Evolutionary conservation across 1,140 invertebrate genomes (phyloP), one percentile per base, ranked within the genome.

Genomic region (Mizuhopecten yessoensis): DNA sequence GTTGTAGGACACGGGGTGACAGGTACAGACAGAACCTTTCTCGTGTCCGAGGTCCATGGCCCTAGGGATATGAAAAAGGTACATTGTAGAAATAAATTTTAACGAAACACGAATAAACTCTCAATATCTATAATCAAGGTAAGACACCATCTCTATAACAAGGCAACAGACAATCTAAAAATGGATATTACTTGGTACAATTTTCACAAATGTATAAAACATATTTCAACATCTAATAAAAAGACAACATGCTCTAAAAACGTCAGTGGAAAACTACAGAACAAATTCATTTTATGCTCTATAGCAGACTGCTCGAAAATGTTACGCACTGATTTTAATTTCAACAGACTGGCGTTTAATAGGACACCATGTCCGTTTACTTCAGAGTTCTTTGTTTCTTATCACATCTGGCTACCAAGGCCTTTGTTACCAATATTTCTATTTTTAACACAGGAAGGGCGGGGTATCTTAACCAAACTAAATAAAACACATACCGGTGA

Each of bases 11-110:
- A 90, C 88, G 7, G 89, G 89, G 88, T 49, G 88, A 89, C 91
- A 92, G 2, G 91, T 90, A 90, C 90, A 92, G n/a, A 91, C 87
- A 34, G 90, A 91, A 13, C 88, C 90, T 34, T 87, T 34, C 15
- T 90, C 87, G 9, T 87, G 45, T 7, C 75, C 88, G 33, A 87
- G 34, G 75, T 49, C 42, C 88, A 90, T 90, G 33, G 33, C 86
- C 34, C 33, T 34, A 87, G 13, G 29, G n/a, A 88, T 11, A 86
- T 7, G 36, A 39, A 39, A 39, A 39, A 13, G 36, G 13, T 39
- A 39, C 36, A 39, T 39, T 39, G 13, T 13, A 39, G 13, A 39
- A 39, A n/a, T n/a, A n/a, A n/a, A n/a, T n/a, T n/a, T n/a, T n/a
- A n/a, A n/a, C n/a, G n/a, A n/a, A n/a, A n/a, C n/a, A n/a, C n/a